phyloP scores from a whole-genome alignment of 2,888 invertebrate species.

The Perdita meconis region DNA sequence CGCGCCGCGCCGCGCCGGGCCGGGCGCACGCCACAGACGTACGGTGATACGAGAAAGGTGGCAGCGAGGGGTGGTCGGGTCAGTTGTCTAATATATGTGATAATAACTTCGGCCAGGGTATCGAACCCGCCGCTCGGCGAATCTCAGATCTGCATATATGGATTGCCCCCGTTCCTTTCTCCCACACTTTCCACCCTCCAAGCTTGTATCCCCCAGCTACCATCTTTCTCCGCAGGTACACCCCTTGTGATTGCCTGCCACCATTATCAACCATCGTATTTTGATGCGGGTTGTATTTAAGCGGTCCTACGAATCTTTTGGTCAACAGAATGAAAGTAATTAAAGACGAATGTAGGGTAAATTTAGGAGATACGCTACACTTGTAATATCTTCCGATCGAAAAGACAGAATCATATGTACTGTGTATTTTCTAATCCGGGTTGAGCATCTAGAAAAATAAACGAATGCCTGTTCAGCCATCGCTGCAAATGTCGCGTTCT shows the following conservation, averaged over 20 bases:
- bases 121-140: slow-evolving; percentile 79
- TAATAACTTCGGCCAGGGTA: slow-evolving; percentile 80
- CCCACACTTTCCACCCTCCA: slow-evolving; percentile 36
- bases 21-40: slow-evolving; percentile 39
- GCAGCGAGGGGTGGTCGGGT: slow-evolving; percentile 71
- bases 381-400: too few relatives aligned
- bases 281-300: too few relatives aligned
- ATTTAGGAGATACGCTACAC: too few relatives aligned
- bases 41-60: slow-evolving; percentile 54
- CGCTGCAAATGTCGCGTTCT: too few relatives aligned
- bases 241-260: neutral
- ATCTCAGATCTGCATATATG: slow-evolving; percentile 82
- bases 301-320: too few relatives aligned
- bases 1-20: too few relatives aligned
- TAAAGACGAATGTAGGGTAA: too few relatives aligned
- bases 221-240: slow-evolving; percentile 16
- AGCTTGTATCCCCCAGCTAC: slow-evolving; percentile 64
- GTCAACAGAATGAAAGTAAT: too few relatives aligned
- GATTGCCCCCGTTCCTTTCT: slow-evolving; percentile 68
- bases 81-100: slow-evolving; percentile 83
- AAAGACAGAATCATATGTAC: too few relatives aligned
- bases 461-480: too few relatives aligned
- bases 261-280: neutral
- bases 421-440: too few relatives aligned
- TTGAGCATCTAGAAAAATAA: too few relatives aligned